phyloP scores from a whole-genome alignment of 2,113 vertebrate species.

The Camelus bactrianus region DNA sequence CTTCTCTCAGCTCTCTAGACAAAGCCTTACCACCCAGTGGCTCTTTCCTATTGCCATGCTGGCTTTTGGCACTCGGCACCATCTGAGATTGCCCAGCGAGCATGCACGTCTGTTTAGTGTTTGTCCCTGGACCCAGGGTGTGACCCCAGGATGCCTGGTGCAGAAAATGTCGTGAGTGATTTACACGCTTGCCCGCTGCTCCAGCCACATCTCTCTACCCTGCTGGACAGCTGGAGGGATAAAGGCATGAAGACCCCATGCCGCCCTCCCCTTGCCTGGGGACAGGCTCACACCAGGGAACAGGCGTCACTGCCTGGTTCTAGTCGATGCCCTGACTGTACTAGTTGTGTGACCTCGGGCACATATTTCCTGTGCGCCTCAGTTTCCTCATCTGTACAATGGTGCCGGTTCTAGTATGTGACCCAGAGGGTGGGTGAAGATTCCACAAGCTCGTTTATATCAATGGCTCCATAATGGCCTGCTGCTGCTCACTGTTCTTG shows the following conservation, averaged over 20 bases:
- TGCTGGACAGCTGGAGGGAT: fast-evolving
- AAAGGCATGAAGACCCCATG: background rate
- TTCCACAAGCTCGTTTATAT: fast-evolving
- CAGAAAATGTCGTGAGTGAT: background rate
- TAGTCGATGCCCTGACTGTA: no score
- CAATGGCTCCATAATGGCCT: fast-evolving
- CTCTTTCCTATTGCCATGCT: background rate
- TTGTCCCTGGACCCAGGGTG: no score
- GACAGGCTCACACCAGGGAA: fast-evolving
- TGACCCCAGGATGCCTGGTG: background rate
- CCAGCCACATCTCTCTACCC: background rate
- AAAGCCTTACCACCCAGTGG: background rate
- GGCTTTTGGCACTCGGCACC: fast-evolving
- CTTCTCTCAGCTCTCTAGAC: background rate
- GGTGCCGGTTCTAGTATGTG: fast-evolving
- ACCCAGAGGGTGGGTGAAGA: fast-evolving
- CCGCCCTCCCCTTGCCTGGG: fast-evolving
- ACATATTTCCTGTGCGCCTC: background rate
- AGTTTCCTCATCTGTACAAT: fast-evolving
- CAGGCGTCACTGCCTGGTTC: fast-evolving
- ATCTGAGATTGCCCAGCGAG: fast-evolving
- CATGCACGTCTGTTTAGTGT: fast-evolving
- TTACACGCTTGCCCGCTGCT: background rate
- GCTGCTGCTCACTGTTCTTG: background rate
- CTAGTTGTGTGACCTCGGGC: background rate